Conservation (phyloP, 2,113 vertebrate genomes). For the Phodopus roborovskii region DNA sequence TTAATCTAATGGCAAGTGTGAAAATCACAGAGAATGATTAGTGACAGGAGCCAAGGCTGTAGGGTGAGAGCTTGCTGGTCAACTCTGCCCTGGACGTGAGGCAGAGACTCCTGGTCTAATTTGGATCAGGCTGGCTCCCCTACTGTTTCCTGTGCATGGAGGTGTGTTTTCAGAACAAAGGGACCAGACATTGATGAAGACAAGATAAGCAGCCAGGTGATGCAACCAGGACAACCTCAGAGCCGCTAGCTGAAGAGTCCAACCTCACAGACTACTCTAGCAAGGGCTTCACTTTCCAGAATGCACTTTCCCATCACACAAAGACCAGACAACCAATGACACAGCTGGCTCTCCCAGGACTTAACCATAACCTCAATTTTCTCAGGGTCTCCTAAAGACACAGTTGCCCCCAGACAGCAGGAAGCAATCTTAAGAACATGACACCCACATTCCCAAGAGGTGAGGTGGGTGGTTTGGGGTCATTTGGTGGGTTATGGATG, state of each 20-base stretch:
- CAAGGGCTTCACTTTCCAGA: not conserved
- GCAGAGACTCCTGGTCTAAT: not conserved
- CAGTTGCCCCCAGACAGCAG: not conserved
- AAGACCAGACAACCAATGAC: not conserved
- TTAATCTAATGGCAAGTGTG: rapidly evolving
- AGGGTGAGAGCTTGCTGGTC: not conserved
- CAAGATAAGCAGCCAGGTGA: not conserved
- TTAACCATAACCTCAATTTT: not conserved
- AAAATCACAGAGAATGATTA: no score
- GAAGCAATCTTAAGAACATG: not conserved
- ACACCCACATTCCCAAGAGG: not conserved
- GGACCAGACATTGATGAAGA: not conserved
- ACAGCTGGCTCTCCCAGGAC: not conserved
- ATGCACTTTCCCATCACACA: not conserved
- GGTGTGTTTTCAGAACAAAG: not conserved
- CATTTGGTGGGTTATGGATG: not conserved
- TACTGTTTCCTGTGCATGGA: no score
- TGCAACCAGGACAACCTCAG: not conserved
- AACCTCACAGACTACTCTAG: not conserved
- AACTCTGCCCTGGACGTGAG: rapidly evolving
- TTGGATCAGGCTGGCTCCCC: no score
- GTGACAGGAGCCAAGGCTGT: not conserved
- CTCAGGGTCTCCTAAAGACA: not conserved
- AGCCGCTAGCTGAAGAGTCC: not conserved
- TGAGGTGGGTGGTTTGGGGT: not conserved